These are phyloP conservation scores for Cephus spinipes DNA, from an alignment of 2,888 invertebrate genomes.

Conservation along the genomic window DNA sequence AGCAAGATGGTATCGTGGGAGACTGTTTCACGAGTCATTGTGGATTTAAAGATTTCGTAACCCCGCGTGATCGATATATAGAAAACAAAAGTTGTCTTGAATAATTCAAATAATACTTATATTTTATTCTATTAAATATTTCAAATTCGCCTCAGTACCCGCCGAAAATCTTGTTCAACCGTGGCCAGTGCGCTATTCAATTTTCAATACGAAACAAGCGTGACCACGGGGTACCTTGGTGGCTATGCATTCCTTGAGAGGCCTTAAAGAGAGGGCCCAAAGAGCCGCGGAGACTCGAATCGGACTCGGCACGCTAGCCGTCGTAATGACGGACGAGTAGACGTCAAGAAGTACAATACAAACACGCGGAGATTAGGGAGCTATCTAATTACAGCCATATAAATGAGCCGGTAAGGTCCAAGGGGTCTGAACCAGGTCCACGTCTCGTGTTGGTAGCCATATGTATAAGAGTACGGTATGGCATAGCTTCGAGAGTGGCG, in stretches of 20 bases:
- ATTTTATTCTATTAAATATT: background rate
- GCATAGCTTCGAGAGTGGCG: constrained; percentile 8
- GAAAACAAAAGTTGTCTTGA: background rate
- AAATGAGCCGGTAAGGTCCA: constrained; percentile 45
- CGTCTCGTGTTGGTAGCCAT: background rate
- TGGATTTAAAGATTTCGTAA: background rate
- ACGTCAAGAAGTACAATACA: constrained; percentile 36
- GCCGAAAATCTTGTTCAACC: background rate
- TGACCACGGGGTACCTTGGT: background rate
- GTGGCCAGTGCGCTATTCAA: background rate
- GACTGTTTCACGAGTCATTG: background rate
- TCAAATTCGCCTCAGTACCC: background rate
- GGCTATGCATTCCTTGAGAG: background rate
- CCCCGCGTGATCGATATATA: background rate
- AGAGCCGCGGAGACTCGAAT: constrained; percentile 2
- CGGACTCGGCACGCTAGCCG: constrained; percentile 31
- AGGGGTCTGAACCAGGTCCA: background rate
- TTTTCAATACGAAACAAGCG: constrained; percentile 2
- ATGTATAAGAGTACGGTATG: background rate
- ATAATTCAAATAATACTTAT: background rate
- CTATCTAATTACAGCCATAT: constrained; percentile 59
- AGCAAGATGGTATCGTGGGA: background rate
- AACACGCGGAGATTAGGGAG: constrained; percentile 43
- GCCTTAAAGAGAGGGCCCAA: background rate
- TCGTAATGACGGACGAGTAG: constrained; percentile 44